These are phyloP conservation scores for Chrysemys picta DNA, from an alignment of 2,113 vertebrate genomes.

Conservation along the genomic window DNA sequence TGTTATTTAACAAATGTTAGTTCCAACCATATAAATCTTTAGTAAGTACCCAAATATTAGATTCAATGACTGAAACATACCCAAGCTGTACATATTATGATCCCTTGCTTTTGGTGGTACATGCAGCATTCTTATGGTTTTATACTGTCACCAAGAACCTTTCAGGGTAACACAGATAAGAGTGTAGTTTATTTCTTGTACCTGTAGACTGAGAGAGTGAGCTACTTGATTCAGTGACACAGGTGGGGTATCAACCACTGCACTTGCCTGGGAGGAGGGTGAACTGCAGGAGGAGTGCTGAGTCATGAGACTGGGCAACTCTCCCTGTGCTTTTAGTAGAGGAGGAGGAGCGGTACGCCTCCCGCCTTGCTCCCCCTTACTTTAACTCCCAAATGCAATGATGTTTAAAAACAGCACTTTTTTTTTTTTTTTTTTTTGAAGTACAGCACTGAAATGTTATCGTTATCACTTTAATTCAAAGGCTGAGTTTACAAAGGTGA, in stretches of 20 bases:
- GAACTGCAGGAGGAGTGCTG: background rate
- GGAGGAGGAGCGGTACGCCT: background rate
- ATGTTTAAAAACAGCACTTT: background rate
- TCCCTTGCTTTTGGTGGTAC: background rate
- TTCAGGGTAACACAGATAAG: too few relatives aligned
- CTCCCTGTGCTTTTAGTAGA: background rate
- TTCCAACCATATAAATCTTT: background rate
- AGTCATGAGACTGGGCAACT: background rate
- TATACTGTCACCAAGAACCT: background rate
- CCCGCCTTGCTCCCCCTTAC: background rate
- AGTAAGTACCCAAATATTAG: background rate
- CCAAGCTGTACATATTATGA: background rate
- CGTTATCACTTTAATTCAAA: background rate
- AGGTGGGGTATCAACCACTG: background rate
- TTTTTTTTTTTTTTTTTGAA: background rate
- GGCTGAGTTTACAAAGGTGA: conserved; percentile 62
- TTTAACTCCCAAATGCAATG: conserved; percentile 11
- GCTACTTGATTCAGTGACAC: background rate
- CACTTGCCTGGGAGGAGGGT: background rate
- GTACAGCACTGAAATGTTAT: background rate
- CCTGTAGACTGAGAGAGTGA: background rate
- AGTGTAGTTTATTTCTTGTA: background rate
- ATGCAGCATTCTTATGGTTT: background rate
- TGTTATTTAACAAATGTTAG: background rate
- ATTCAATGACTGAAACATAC: background rate